phyloP scores from a whole-genome alignment of 2,888 invertebrate species.

The Epistrophe eligans region DNA sequence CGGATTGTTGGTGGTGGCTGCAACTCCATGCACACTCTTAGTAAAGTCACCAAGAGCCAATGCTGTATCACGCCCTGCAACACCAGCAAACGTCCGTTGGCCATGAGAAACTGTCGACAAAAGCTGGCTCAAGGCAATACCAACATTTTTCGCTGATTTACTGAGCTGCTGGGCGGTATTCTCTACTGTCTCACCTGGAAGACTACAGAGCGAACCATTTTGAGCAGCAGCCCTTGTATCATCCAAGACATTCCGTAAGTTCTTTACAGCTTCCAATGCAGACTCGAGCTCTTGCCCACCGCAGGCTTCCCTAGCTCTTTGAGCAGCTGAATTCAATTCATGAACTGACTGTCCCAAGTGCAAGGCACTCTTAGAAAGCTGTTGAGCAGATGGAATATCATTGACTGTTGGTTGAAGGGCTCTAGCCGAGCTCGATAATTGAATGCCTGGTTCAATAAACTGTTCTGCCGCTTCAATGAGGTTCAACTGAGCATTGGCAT shows the following conservation, averaged over 20 bases:
- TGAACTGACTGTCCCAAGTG: constrained; percentile 83
- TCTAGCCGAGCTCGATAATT: constrained; percentile 91
- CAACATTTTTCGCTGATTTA: constrained; percentile 88
- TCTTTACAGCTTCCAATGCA: constrained; percentile 92
- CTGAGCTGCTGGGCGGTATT: constrained; percentile 85
- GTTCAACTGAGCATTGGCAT: constrained; percentile 90
- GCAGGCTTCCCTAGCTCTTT: constrained; percentile 90
- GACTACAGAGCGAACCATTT: constrained; percentile 89
- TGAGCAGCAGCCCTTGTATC: constrained; percentile 91
- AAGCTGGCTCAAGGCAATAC: constrained; percentile 93
- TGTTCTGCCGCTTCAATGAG: constrained; percentile 93
- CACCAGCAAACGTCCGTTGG: constrained; percentile 91
- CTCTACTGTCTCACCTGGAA: constrained; percentile 92
- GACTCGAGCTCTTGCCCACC: constrained; percentile 94
- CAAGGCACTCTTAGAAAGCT: constrained; percentile 85
- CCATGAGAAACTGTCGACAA: constrained; percentile 93
- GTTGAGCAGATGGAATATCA: constrained; percentile 91
- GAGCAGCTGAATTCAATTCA: constrained; percentile 86
- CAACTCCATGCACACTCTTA: constrained; percentile 90
- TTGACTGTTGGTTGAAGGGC: constrained; percentile 92
- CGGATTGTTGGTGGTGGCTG: constrained; percentile 88
- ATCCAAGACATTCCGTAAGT: constrained; percentile 91
- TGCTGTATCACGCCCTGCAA: constrained; percentile 92
- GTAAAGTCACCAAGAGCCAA: constrained; percentile 90
- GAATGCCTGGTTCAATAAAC: constrained; percentile 90